Base-by-base conservation (phyloP, 1,140 invertebrate genomes). In the Lethrus apterus region DNA sequence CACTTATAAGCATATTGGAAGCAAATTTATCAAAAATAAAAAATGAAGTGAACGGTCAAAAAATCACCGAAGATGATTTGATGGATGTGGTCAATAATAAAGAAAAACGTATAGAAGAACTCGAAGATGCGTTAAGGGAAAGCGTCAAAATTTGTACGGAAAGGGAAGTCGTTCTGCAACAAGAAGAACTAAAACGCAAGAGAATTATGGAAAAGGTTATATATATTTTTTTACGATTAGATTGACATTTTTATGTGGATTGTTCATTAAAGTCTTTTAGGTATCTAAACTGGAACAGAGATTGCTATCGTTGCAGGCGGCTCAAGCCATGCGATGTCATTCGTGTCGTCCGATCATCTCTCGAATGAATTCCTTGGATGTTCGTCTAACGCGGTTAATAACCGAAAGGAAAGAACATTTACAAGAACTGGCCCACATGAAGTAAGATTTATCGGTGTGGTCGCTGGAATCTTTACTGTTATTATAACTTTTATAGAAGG, bases 121-220 rank as follows among this genome's bases (percentile, higher is more conserved):
- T 93, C 32, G 86, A 91, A 64, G 78, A 87, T 46, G 86, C 86
- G 4, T 67, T 92, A 17, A 74, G 79, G 47, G 78, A 81, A 56
- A 81, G 76, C 18, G 72, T 83, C 23, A 59, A 75, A 51, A 77
- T 83, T 49, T 75, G 78, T 10, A 73, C 74, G 2, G 77, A 83
- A 44, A 67, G 75, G 32, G 81, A 84, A 47, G 70, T 69, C 29
- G 76, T 79, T 52, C 70, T 82, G 18, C 75, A 74, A 52, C 62
- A 72, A 34, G 79, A 81, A 50, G 76, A 81, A 59, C 69, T 71
- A 45, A 67, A 70, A 44, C 70, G 74, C 52, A 74, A 75, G 55
- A 70, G 72, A 54, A 76, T 80, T 46, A 66, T 80, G 51, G 70
- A 77, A 58, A 78, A 76, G 72, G 81, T 84, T n/a, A n/a, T n/a